Evolutionary conservation across 1,140 invertebrate species (phyloP).

Genomic region (Heliconius hermathena): DNA sequence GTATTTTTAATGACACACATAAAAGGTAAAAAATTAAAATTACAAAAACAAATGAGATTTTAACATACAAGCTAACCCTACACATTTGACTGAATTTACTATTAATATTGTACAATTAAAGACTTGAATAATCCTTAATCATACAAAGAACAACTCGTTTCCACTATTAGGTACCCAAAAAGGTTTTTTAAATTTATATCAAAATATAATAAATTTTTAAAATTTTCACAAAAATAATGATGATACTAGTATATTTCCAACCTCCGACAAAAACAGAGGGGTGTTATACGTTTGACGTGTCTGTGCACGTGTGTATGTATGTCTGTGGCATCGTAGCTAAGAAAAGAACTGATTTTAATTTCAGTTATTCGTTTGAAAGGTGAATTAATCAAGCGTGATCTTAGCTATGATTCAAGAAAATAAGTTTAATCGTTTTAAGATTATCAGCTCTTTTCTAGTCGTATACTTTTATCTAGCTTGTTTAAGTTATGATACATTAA

Average conservation of each 20-base stretch:
- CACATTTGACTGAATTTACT: background rate
- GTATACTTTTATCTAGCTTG: background rate
- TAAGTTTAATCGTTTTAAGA: too few species aligned
- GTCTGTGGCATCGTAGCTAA: too few species aligned
- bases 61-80: background rate
- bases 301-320: too few species aligned
- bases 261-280: too few species aligned
- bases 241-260: background rate
- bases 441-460: too few species aligned
- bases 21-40: background rate
- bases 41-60: background rate
- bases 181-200: slow-evolving; percentile 1
- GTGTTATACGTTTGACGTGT: too few species aligned
- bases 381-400: too few species aligned
- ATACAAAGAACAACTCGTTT: background rate
- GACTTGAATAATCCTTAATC: background rate
- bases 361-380: too few species aligned
- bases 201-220: slow-evolving; percentile 8
- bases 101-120: background rate
- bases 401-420: too few species aligned
- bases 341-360: too few species aligned
- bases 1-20: background rate
- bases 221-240: slow-evolving; percentile 4
- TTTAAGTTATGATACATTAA: background rate
- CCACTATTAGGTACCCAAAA: background rate